These are phyloP conservation scores for Cossypha dichroa DNA, from an alignment of 2,797 vertebrate species.

Conservation along the genomic window DNA sequence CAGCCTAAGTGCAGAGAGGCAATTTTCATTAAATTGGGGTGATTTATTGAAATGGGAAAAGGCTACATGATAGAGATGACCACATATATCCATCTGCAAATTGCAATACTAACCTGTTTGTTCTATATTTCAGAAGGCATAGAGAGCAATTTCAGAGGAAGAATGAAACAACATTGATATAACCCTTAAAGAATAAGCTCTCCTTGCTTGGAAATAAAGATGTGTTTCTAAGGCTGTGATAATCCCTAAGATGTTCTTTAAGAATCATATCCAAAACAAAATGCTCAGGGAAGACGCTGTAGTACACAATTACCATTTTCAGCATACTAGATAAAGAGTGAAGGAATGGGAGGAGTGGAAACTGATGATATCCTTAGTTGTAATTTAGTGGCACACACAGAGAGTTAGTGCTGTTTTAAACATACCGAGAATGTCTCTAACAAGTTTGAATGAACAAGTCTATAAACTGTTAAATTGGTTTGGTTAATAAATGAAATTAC, in stretches of 20 bases:
- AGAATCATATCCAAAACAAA: background rate
- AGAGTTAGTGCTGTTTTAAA: background rate
- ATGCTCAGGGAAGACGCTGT: background rate
- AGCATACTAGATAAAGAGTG: background rate
- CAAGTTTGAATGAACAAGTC: background rate
- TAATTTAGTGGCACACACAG: background rate
- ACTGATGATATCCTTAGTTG: background rate
- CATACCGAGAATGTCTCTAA: background rate
- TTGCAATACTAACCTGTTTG: background rate
- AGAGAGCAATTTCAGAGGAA: background rate
- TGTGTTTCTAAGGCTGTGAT: background rate
- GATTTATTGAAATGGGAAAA: background rate
- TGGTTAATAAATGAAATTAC: conserved; percentile 55
- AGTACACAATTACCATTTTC: background rate
- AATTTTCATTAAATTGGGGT: background rate
- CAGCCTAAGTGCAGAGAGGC: background rate
- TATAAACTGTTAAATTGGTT: conserved; percentile 34
- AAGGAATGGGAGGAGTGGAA: background rate
- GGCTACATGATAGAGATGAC: background rate
- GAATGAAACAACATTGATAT: background rate
- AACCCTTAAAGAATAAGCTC: background rate
- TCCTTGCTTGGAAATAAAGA: background rate
- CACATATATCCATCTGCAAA: background rate
- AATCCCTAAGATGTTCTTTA: background rate
- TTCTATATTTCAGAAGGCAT: background rate